phyloP scores from a whole-genome alignment of 2,113 vertebrate genomes.

The Azemiops feae region DNA sequence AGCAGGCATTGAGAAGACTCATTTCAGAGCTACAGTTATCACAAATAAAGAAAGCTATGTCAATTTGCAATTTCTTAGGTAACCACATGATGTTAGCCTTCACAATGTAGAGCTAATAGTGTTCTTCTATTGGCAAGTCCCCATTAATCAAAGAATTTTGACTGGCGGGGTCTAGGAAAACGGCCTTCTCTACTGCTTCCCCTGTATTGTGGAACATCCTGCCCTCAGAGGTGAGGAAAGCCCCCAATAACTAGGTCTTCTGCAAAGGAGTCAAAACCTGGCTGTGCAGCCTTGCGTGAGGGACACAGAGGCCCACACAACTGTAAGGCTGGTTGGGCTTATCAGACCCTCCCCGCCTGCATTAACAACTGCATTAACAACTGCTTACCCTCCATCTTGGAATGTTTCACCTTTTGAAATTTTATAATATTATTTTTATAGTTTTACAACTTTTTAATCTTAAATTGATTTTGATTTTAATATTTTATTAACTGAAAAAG shows the following conservation, averaged over 20 bases:
- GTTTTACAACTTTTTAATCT: neutral
- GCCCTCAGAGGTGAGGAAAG: neutral
- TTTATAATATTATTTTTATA: neutral
- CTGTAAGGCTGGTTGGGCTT: neutral
- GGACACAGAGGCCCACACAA: neutral
- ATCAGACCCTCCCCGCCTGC: neutral
- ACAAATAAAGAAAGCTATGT: neutral
- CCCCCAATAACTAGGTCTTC: neutral
- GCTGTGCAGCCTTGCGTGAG: neutral
- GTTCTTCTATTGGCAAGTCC: neutral
- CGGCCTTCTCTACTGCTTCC: neutral
- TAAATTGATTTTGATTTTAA: neutral
- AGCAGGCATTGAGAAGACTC: neutral
- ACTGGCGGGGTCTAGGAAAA: neutral
- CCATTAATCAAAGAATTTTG: neutral
- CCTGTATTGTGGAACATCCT: neutral
- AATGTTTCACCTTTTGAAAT: neutral
- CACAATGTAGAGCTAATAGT: neutral
- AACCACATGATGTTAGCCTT: neutral
- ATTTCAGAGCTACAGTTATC: neutral
- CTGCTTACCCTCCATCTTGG: neutral
- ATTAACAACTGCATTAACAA: neutral
- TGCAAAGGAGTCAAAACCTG: neutral
- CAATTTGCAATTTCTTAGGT: neutral
- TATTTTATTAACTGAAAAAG: neutral